Conservation (phyloP, 92 coral and sea anemone species). For the Heliopora coerulea region DNA sequence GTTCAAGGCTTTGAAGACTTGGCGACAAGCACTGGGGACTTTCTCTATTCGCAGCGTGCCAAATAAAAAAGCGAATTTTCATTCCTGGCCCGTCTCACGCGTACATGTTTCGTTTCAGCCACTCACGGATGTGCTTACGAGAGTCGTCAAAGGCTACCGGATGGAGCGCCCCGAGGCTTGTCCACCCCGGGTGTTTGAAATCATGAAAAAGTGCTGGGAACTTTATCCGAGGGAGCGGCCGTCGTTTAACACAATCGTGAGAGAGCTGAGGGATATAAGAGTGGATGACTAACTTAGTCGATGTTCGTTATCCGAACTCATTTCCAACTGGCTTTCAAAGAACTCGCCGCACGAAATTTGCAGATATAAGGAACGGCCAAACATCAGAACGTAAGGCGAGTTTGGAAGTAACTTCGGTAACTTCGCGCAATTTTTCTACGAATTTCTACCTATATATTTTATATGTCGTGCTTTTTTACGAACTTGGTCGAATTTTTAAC, state of each 20-base stretch:
- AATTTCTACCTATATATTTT: neutral
- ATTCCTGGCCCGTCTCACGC: too few species aligned
- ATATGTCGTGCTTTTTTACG: neutral
- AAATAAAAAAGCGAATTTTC: too few species aligned
- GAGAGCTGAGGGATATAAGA: conserved; percentile 44
- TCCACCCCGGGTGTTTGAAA: conserved; percentile 57
- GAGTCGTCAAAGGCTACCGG: conserved; percentile 77
- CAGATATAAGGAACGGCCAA: too few species aligned
- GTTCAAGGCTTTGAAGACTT: too few species aligned
- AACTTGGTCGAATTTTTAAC: neutral
- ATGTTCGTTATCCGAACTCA: neutral
- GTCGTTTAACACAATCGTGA: conserved; percentile 64
- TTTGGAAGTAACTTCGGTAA: too few species aligned
- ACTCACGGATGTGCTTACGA: conserved; percentile 67
- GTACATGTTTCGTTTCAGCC: conserved; percentile 57
- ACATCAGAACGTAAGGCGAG: too few species aligned
- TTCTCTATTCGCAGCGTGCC: too few species aligned
- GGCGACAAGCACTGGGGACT: too few species aligned
- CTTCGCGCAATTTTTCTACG: too few species aligned
- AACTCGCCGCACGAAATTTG: too few species aligned
- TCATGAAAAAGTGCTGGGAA: conserved; percentile 88
- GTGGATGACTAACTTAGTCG: neutral
- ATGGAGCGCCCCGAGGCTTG: conserved; percentile 97
- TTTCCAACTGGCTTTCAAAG: too few species aligned
- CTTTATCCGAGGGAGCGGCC: conserved; percentile 65